phyloP scores from a whole-genome alignment of 2,113 vertebrate genomes.

The Setophaga coronata region DNA sequence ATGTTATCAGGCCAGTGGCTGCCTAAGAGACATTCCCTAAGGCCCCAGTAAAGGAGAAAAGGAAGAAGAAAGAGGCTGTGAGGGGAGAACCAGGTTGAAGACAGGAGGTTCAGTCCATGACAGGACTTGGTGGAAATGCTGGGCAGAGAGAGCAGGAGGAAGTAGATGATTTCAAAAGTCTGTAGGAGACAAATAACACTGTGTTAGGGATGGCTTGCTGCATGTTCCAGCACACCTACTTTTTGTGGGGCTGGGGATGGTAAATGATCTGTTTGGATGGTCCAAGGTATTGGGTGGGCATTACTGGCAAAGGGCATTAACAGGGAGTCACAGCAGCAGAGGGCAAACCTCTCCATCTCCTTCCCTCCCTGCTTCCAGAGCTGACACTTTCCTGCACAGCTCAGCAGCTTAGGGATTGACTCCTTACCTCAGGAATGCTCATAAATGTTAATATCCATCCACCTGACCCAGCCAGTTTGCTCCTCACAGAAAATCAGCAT shows the following conservation, averaged over 20 bases:
- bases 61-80: not conserved
- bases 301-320: not conserved
- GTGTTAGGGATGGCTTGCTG: not conserved
- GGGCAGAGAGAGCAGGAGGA: not conserved
- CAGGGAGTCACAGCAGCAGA: not conserved
- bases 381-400: not conserved
- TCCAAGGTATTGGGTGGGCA: not conserved
- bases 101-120: accelerated
- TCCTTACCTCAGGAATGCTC: not conserved
- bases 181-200: not conserved
- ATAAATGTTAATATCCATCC: constrained; percentile 15
- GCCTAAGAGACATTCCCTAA: not conserved
- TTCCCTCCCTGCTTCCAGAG: not conserved
- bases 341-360: not conserved
- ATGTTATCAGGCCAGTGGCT: not conserved
- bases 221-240: not conserved
- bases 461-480: not conserved
- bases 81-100: not conserved
- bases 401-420: not conserved
- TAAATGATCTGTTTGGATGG: not conserved
- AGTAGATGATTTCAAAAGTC: not conserved
- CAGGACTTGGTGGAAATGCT: not conserved
- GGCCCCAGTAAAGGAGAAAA: not conserved
- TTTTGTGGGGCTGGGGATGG: not conserved
- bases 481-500: not conserved